Conservation (phyloP, 2,888 invertebrate species). For the Aelia acuminata region DNA sequence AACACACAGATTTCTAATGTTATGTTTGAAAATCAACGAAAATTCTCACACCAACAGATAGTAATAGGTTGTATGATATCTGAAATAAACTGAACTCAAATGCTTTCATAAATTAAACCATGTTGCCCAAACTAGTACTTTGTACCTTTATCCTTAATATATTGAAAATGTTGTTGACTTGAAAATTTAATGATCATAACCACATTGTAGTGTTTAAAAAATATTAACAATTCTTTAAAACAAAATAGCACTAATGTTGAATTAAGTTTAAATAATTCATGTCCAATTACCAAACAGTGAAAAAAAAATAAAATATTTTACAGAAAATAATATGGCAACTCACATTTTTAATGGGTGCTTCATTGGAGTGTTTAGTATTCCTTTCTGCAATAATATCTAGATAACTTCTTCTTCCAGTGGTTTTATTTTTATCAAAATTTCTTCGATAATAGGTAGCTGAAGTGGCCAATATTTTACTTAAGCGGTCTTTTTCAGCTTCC, state of each 20-base stretch:
- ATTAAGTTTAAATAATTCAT: background rate
- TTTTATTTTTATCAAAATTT: slow-evolving; percentile 34
- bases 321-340: background rate
- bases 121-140: background rate
- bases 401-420: slow-evolving; percentile 27
- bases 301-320: too few species aligned
- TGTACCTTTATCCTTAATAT: background rate
- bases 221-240: background rate
- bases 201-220: background rate
- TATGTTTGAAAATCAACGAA: too few species aligned
- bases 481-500: slow-evolving; percentile 64
- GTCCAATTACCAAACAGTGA: background rate
- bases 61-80: background rate
- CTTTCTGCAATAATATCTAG: slow-evolving; percentile 16
- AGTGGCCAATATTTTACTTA: slow-evolving; percentile 63
- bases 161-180: background rate
- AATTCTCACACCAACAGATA: background rate
- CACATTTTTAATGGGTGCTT: background rate
- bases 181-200: background rate
- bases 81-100: background rate
- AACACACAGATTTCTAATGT: too few species aligned
- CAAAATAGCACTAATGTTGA: background rate
- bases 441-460: slow-evolving; percentile 54
- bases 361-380: background rate
- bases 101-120: background rate